These are phyloP conservation scores for Zeus faber DNA, from an alignment of 2,113 vertebrate genomes.

Conservation along the genomic window DNA sequence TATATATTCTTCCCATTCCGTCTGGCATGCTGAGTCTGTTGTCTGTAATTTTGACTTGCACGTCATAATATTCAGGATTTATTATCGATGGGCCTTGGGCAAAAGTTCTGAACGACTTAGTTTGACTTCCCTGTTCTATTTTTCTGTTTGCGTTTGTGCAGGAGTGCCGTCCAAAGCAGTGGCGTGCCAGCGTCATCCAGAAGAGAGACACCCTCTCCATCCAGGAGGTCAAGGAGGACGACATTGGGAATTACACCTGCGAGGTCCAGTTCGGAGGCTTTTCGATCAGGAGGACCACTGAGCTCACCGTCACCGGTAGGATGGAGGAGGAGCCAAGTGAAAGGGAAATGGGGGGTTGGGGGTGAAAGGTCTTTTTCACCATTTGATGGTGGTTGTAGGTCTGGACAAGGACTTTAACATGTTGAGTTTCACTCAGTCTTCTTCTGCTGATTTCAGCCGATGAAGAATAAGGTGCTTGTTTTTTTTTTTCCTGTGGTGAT, in stretches of 20 bases:
- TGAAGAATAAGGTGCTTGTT: too few species aligned
- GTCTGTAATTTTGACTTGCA: conserved; percentile 9
- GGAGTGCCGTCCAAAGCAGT: conserved; percentile 80
- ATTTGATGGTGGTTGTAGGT: too few species aligned
- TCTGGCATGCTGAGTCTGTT: conserved; percentile 1
- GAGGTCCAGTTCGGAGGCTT: conserved; percentile 92
- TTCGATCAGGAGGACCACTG: conserved; percentile 89
- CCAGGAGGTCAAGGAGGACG: conserved; percentile 92
- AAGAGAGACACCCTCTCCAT: conserved; percentile 86
- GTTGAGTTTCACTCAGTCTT: too few species aligned
- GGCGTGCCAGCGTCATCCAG: conserved; percentile 86
- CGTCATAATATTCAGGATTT: conserved; percentile 8
- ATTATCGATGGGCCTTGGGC: neutral
- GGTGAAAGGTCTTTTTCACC: too few species aligned
- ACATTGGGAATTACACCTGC: conserved; percentile 97
- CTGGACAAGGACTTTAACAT: too few species aligned
- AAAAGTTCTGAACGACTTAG: neutral
- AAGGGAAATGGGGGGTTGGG: too few species aligned
- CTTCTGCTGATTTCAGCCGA: too few species aligned
- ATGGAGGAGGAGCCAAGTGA: too few species aligned
- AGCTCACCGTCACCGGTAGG: conserved; percentile 92
- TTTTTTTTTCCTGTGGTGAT: too few species aligned
- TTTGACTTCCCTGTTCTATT: conserved; percentile 9
- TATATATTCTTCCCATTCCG: neutral
- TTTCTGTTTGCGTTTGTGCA: conserved; percentile 27